Evolutionary conservation across 1,140 invertebrate genomes (phyloP), one percentile per base, ranked within the genome.

Genomic region (Daktulosphaira vitifoliae): DNA sequence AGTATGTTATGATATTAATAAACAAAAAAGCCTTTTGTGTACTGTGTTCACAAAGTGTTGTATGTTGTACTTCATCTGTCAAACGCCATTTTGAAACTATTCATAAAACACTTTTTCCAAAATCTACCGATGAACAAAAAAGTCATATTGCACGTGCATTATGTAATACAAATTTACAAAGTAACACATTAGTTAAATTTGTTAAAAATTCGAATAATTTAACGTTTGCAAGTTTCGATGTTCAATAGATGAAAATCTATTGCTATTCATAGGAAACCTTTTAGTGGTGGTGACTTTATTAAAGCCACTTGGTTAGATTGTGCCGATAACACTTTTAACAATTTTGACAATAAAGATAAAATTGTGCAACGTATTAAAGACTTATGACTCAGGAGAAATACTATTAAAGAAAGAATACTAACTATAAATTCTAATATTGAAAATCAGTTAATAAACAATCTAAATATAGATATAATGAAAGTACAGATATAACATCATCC

Each of bases 381-480:
- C n/a, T n/a, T n/a, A n/a, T n/a, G n/a, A 29, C 25, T 50, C 23
- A 50, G 15, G 2, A 50, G 25, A 16, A 50, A 50, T 50, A 50
- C 15, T 50, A 50, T 50, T 50, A 50, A 50, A 50, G 23, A 29
- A 8, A 50, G 25, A 50, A 50, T 50, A 16, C 25, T 26, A 50
- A 50, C 4, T n/a, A 26, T 50, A 8, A 50, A 50, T 50, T 50
- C 15, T 50, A 29, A 29, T 50, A 50, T 50, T 16, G 49, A 29
- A 50, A 26, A 26, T 29, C 49, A 26, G 8, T 50, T 16, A 50
- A 50, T 50, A 50, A 1, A 26, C 8, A 1, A 29, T 50, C 16
- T 49, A 49, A 49, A 49, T 11, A 3, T 23, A 49, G 25, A 15
- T 49, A 26, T 3, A 8, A 50, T 29, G 25, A 50, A 16, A 26